These are phyloP conservation scores for Pelvicachromis taeniatus DNA, from an alignment of 2,113 vertebrate species.

Conservation along the genomic window DNA sequence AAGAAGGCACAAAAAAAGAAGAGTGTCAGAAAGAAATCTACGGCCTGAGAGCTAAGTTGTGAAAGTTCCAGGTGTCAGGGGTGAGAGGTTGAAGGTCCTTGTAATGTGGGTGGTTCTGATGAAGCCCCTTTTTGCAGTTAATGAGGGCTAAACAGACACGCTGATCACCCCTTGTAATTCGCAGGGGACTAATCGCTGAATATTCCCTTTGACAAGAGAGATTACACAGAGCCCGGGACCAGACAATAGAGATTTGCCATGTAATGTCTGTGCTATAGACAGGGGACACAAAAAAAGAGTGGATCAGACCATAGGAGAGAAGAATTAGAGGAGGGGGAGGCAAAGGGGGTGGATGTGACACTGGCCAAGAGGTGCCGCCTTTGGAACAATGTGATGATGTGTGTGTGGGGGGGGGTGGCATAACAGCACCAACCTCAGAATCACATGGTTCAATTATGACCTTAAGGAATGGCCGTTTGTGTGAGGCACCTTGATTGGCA, in stretches of 20 bases:
- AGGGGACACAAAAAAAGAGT: constrained; percentile 51
- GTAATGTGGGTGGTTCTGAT: constrained; percentile 69
- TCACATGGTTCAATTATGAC: constrained; percentile 35
- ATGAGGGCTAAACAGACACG: constrained; percentile 67
- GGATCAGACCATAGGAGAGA: constrained; percentile 51
- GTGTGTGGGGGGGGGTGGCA: neutral
- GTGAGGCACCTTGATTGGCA: neutral
- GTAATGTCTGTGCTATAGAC: constrained; percentile 66
- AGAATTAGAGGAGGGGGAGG: constrained; percentile 31
- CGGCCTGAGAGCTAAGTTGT: constrained; percentile 19
- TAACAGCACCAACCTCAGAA: constrained; percentile 17
- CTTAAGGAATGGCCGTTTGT: constrained; percentile 5
- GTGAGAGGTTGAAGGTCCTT: constrained; percentile 70
- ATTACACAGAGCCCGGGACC: constrained; percentile 54
- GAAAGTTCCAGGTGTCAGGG: constrained; percentile 65
- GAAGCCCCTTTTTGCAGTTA: constrained; percentile 64
- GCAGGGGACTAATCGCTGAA: constrained; percentile 68
- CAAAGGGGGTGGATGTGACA: constrained; percentile 13
- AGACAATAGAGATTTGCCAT: constrained; percentile 69
- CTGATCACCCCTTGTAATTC: constrained; percentile 69
- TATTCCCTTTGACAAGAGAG: constrained; percentile 69
- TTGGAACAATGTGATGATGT: constrained; percentile 37
- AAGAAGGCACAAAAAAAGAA: constrained; percentile 33
- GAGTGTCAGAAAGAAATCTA: constrained; percentile 29
- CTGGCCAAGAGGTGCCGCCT: constrained; percentile 50